Conservation (phyloP, 1,140 invertebrate genomes). For the Antheraea pernyi region DNA sequence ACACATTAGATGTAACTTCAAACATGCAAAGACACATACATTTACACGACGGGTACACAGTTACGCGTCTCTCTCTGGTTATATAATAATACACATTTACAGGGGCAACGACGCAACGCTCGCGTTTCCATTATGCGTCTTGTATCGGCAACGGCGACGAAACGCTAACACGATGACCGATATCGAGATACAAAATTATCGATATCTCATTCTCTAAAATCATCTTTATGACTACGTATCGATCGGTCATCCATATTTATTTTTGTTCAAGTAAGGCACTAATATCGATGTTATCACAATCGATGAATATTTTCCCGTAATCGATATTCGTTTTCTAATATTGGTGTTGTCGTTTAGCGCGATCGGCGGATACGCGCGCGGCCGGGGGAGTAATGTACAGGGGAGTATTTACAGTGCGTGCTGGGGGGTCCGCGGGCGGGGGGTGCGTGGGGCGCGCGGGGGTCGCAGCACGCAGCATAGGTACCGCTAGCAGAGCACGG, state of each 20-base stretch:
- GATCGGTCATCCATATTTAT: no score
- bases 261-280: no score
- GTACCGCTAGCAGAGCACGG: slow-evolving; percentile 40
- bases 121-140: slow-evolving; percentile 41
- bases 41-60: not conserved
- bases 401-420: slow-evolving; percentile 44
- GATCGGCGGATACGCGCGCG: no score
- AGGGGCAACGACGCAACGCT: not conserved
- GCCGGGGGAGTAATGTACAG: no score
- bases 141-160: slow-evolving; percentile 48
- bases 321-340: no score
- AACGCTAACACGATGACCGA: slow-evolving; percentile 38
- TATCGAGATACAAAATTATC: slow-evolving; percentile 19
- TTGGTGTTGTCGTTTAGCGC: no score
- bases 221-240: no score
- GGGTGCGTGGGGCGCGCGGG: not conserved
- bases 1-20: not conserved
- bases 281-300: no score
- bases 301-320: no score
- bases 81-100: not conserved
- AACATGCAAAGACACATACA: not conserved
- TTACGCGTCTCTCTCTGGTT: not conserved
- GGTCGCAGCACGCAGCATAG: slow-evolving; percentile 13
- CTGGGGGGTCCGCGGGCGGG: not conserved
- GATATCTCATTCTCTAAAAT: no score